A percentile compares a stretch with the other conserved stretches of the same genome.
Conservation (phyloP, 2,888 invertebrate species). For the Prosopocoilus inquinatus region DNA sequence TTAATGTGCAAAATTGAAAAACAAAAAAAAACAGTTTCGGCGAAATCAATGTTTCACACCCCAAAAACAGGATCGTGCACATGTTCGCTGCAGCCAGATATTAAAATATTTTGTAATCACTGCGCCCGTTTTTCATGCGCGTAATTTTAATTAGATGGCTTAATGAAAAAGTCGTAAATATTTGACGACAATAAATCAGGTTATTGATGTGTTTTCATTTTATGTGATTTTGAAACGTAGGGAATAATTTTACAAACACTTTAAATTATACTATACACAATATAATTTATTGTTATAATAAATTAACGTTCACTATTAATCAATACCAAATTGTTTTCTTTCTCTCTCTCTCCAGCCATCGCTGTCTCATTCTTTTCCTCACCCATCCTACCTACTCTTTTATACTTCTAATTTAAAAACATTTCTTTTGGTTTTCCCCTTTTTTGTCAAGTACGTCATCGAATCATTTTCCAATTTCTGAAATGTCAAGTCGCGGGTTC, state of each 20-base stretch:
- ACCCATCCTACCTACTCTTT: too few relatives aligned
- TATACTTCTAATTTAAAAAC: too few relatives aligned
- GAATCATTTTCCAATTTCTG: too few relatives aligned
- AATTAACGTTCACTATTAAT: constrained; percentile 12
- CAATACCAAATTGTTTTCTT: constrained; percentile 11
- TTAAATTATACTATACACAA: constrained; percentile 6
- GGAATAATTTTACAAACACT: constrained; percentile 14
- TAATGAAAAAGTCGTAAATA: constrained; percentile 12
- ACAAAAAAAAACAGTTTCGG: too few relatives aligned
- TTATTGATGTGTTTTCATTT: constrained; percentile 13
- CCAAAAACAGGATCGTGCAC: too few relatives aligned
- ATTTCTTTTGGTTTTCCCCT: too few relatives aligned
- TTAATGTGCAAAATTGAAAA: too few relatives aligned
- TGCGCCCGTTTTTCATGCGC: constrained; percentile 1
- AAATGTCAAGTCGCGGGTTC: too few relatives aligned
- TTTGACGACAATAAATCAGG: constrained; percentile 6
- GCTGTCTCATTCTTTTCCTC: too few relatives aligned
- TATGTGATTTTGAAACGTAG: constrained; percentile 5
- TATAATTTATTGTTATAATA: constrained; percentile 15
- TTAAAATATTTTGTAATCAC: constrained; percentile 3
- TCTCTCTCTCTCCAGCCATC: not conserved
- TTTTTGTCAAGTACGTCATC: too few relatives aligned
- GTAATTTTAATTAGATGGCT: constrained; percentile 11
- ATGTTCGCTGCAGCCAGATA: constrained; percentile 4
- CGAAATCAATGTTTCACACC: too few relatives aligned